phyloP scores from a whole-genome alignment of 2,888 invertebrate species.

The Chrysolina americana region DNA sequence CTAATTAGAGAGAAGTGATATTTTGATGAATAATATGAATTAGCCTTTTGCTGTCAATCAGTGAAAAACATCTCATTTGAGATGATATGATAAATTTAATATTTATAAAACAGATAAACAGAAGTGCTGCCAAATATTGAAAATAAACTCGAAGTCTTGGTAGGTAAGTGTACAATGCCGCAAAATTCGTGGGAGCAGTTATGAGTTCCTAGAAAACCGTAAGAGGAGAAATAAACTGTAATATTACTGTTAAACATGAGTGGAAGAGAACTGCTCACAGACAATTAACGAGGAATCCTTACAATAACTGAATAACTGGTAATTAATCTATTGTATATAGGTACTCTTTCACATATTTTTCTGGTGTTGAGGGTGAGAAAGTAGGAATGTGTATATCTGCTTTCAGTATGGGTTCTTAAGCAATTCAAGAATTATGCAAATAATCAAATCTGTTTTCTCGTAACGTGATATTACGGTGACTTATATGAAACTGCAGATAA shows the following conservation, averaged over 20 bases:
- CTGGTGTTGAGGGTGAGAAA: background rate
- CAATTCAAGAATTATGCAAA: constrained; percentile 9
- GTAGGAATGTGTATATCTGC: background rate
- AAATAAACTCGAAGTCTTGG: background rate
- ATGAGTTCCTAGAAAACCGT: background rate
- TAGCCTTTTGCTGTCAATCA: no score
- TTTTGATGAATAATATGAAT: no score
- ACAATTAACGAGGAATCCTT: constrained; percentile 5
- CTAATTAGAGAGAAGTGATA: no score
- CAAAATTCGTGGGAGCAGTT: background rate
- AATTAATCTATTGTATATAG: constrained; percentile 14
- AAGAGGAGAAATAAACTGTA: background rate
- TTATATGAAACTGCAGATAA: background rate
- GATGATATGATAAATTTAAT: no score
- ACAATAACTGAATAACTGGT: constrained; percentile 10
- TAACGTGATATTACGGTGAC: background rate
- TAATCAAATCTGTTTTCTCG: background rate
- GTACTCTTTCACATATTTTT: constrained; percentile 14
- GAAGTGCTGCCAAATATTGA: background rate
- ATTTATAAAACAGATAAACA: no score
- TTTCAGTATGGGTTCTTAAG: background rate
- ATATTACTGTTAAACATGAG: constrained; percentile 15
- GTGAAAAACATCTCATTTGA: no score
- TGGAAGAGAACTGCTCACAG: constrained; percentile 10
- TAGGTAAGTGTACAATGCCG: background rate